phyloP scores from a whole-genome alignment of 2,888 invertebrate genomes.

The Bhutanitis thaidina region DNA sequence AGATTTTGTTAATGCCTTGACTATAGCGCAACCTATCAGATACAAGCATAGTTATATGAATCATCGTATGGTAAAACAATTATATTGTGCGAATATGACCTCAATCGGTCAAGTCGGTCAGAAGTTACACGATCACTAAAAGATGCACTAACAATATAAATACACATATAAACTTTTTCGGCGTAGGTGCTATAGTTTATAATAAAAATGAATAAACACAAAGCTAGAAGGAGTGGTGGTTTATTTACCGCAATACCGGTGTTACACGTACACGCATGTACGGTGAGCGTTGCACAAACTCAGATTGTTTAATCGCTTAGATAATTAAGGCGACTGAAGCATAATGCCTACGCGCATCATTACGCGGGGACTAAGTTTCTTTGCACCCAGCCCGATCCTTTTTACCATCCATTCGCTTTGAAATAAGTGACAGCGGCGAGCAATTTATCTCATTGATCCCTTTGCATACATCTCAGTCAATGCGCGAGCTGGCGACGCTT shows the following conservation, averaged over 20 bases:
- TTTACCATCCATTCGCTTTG: conserved; percentile 43
- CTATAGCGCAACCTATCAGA: no score
- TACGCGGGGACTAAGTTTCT: conserved; percentile 35
- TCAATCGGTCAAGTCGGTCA: no score
- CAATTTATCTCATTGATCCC: conserved; percentile 74
- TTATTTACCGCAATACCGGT: background rate
- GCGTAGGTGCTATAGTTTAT: no score
- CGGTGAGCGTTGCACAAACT: conserved; percentile 4
- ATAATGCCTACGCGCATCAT: conserved; percentile 65
- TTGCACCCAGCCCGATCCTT: conserved; percentile 25
- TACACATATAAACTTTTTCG: no score
- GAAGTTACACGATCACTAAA: no score
- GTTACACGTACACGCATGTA: background rate
- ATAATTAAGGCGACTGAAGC: conserved; percentile 32
- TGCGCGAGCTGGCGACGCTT: conserved; percentile 37
- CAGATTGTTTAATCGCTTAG: conserved; percentile 14
- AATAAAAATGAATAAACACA: no score
- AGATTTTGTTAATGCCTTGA: no score
- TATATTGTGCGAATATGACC: no score
- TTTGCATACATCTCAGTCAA: conserved; percentile 73
- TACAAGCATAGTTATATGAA: no score
- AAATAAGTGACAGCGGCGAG: conserved; percentile 64
- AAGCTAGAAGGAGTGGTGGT: background rate
- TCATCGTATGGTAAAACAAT: no score
- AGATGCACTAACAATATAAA: no score